A percentile compares a stretch with the other conserved stretches of the same genome.
Evolutionary conservation across 2,888 invertebrate species (phyloP).

Genomic region (Nasonia oneida): DNA sequence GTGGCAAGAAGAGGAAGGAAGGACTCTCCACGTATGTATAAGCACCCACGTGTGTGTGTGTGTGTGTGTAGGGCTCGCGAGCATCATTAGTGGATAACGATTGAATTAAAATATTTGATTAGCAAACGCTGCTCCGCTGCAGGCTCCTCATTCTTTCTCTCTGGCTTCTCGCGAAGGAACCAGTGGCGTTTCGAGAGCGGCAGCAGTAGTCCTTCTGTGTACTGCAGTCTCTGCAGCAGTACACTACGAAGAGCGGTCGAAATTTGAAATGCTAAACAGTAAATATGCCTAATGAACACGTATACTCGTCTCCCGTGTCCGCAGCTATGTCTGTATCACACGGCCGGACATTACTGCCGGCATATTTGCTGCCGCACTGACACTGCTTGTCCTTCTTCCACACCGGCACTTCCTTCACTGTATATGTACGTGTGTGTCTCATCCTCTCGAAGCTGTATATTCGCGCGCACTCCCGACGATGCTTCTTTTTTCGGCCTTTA

Average conservation of each 20-base stretch:
- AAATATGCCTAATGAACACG: conserved; percentile 80
- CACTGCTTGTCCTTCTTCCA: conserved; percentile 37
- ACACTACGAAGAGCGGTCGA: conserved; percentile 64
- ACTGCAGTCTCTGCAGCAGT: neutral
- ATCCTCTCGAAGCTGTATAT: neutral
- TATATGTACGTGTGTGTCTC: conserved; percentile 49
- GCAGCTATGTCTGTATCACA: conserved; percentile 74
- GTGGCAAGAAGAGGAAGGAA: neutral
- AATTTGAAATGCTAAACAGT: conserved; percentile 79
- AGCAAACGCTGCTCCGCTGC: conserved; percentile 66
- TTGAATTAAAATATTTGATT: conserved; percentile 79
- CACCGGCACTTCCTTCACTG: conserved; percentile 22
- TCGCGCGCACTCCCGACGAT: neutral
- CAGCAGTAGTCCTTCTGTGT: neutral
- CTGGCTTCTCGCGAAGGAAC: neutral
- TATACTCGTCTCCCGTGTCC: conserved; percentile 70
- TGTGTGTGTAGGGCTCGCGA: conserved; percentile 54
- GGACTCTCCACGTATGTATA: neutral
- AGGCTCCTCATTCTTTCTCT: conserved; percentile 33
- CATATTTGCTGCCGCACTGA: conserved; percentile 71
- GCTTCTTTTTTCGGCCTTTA: neutral
- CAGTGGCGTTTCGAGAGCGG: neutral
- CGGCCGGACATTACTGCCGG: conserved; percentile 72
- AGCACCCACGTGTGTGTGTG: conserved; percentile 63
- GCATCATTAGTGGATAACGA: conserved; percentile 74